A percentile compares a stretch with the other conserved stretches of the same genome.
Evolutionary conservation across 1,140 invertebrate species (phyloP).

Genomic region (Lutraria rhynchaena): DNA sequence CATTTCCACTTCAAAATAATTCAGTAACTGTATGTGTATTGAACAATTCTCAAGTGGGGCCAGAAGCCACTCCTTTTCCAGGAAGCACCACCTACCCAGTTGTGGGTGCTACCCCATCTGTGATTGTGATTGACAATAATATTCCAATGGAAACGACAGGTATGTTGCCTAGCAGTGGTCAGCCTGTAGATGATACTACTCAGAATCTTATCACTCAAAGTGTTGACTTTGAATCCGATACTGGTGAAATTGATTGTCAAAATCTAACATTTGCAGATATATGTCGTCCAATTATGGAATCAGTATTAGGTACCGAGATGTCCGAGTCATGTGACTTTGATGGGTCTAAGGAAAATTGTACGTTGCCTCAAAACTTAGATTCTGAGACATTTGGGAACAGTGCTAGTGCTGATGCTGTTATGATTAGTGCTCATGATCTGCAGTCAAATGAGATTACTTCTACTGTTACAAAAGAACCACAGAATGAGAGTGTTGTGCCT

Average conservation of each 20-base stretch:
- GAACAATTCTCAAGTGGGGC: background rate
- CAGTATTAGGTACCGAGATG: constrained; percentile 1
- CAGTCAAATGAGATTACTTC: too few relatives aligned
- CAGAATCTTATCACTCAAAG: too few relatives aligned
- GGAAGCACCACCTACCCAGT: constrained; percentile 27
- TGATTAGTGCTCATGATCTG: too few relatives aligned
- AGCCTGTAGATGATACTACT: too few relatives aligned
- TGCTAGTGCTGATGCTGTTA: too few relatives aligned
- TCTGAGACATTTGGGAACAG: too few relatives aligned
- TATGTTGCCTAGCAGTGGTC: too few relatives aligned
- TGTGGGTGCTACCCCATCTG: constrained; percentile 50
- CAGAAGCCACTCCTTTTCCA: background rate
- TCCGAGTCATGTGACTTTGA: too few relatives aligned
- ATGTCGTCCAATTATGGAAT: constrained; percentile 38
- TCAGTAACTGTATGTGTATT: constrained; percentile 18
- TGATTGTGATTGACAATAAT: constrained; percentile 52
- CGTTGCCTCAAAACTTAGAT: background rate
- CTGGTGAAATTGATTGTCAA: too few relatives aligned
- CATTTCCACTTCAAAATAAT: background rate
- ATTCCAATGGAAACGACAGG: constrained; percentile 18
- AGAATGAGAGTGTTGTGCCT: too few relatives aligned
- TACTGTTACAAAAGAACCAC: too few relatives aligned
- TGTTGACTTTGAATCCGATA: too few relatives aligned
- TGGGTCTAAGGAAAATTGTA: background rate
- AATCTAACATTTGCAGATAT: constrained; percentile 39